These are phyloP conservation scores for Philopedon plagiatum DNA, from an alignment of 2,888 invertebrate genomes.

Conservation along the genomic window DNA sequence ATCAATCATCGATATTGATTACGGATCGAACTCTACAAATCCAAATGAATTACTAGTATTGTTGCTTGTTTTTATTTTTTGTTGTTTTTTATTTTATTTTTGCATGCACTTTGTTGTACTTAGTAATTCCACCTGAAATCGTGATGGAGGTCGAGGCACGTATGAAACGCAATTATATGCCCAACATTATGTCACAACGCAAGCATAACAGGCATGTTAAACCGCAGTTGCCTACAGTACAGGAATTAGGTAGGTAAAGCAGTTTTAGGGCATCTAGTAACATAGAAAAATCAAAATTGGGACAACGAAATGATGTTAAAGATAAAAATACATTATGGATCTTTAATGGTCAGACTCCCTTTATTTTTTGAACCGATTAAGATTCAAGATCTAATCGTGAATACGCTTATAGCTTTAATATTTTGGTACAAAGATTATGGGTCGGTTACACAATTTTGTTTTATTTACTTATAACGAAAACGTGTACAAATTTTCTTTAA, in stretches of 20 bases:
- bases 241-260: constrained; percentile 79
- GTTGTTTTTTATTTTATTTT: constrained; percentile 62
- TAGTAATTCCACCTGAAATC: constrained; percentile 91
- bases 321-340: too few species aligned
- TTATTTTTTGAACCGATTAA: too few species aligned
- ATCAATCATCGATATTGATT: neutral
- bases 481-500: too few species aligned
- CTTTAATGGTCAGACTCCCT: too few species aligned
- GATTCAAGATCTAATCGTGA: too few species aligned
- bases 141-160: constrained; percentile 91
- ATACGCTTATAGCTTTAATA: too few species aligned
- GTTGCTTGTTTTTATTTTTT: constrained; percentile 53
- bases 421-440: too few species aligned
- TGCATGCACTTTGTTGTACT: constrained; percentile 61
- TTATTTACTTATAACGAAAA: too few species aligned
- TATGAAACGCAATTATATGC: constrained; percentile 84
- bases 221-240: constrained; percentile 77
- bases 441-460: too few species aligned
- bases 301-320: too few species aligned
- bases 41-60: constrained; percentile 1
- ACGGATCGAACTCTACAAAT: neutral
- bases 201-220: constrained; percentile 73
- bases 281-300: neutral
- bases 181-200: constrained; percentile 76
- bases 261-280: neutral